Base-by-base conservation (phyloP, 1,140 invertebrate genomes). In the Papilio polytes region DNA sequence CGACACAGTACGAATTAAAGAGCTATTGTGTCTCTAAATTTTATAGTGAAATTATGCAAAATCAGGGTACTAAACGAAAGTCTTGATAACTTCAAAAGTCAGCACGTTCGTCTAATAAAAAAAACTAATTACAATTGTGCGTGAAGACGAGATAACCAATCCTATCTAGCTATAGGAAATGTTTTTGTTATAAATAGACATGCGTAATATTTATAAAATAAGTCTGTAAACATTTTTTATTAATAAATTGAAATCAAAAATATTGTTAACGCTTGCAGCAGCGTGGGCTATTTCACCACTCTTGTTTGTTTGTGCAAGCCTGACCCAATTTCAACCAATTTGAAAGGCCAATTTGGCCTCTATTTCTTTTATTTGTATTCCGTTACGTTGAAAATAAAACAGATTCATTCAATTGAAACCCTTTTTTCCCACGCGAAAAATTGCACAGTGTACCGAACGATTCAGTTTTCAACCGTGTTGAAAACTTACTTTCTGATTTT, bases 291-390 rank as follows among this genome's bases (percentile, higher is more conserved):
- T 89, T 90, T 86, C 73, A 83, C 81, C 85, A 89, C 82, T 88
- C 87, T 88, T 91, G 89, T 91, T 91, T 91, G 88, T 91, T 91
- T 91, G 88, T 88, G 80, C 85, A 85, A 86, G 83, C 83, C 86
- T 87, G 87, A 90, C 88, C 91, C 89, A 90, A 90, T 92, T 93
- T 89, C 85, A 89, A 85, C 76, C 85, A 89, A 91, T 90, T 89
- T 89, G 85, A 91, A 90, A 90, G 85, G 90, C 86, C 90, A 91
- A 91, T 92, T 89, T 86, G 83, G 91, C 85, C 87, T 89, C 88
- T 88, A 90, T 87, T 87, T 86, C 89, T 90, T 89, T 86, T 89
- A 86, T 91, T 91, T 91, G 85, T 88, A 88, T 92, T 91, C 89
- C 85, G 81, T 85, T 86, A 90, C 85, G 84, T 83, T 80, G 87